Evolutionary conservation across 2,888 invertebrate species (phyloP).

Genomic region (Machimus rusticus): DNA sequence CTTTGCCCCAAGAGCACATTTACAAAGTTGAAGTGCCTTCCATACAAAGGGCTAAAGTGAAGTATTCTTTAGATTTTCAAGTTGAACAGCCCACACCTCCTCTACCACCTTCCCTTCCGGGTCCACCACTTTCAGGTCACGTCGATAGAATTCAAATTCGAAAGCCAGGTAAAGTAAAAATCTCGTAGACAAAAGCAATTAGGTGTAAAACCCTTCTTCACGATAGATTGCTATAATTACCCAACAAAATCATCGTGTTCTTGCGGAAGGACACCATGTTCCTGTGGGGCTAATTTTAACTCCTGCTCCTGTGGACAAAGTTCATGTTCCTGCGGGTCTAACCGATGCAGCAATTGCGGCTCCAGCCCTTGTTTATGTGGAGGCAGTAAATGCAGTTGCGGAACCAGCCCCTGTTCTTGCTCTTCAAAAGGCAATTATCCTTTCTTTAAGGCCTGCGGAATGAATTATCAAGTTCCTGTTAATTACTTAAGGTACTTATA

Average conservation of each 20-base stretch:
- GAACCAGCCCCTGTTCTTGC: neutral
- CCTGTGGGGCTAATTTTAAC: neutral
- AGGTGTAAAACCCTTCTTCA: neutral
- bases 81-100: slow-evolving; percentile 56
- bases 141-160: slow-evolving; percentile 54
- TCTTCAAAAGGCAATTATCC: neutral
- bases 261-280: neutral
- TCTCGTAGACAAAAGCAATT: neutral
- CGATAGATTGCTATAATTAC: neutral
- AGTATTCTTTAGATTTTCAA: slow-evolving; percentile 56
- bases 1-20: slow-evolving; percentile 51
- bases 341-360: neutral
- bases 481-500: slow-evolving; percentile 21
- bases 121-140: slow-evolving; percentile 53
- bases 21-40: slow-evolving; percentile 56
- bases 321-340: neutral
- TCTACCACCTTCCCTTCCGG: slow-evolving; percentile 43
- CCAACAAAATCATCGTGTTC: neutral
- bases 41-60: slow-evolving; percentile 50
- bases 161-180: slow-evolving; percentile 53
- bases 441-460: neutral
- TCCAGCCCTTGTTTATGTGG: neutral
- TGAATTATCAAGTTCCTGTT: slow-evolving; percentile 1
- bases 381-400: neutral
- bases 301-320: neutral